phyloP scores from a whole-genome alignment of 2,113 vertebrate species.

The Vulpes vulpes region DNA sequence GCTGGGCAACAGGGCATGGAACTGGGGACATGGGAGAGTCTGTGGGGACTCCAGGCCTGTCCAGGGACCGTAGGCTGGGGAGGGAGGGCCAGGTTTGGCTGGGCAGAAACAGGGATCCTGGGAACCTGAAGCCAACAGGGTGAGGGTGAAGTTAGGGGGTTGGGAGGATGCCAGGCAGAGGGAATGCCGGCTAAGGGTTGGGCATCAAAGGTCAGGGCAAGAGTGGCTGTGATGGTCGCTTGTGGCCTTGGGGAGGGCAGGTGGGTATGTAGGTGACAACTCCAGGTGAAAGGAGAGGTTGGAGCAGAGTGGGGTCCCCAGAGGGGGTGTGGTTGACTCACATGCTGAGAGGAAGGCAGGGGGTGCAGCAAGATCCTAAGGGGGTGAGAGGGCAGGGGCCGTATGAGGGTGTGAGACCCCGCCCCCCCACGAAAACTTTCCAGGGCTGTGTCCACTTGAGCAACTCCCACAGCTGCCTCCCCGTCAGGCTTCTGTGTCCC shows the following conservation, averaged over 20 bases:
- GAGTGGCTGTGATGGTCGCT: background rate
- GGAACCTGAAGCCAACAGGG: background rate
- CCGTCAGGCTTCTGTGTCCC: background rate
- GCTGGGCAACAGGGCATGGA: background rate
- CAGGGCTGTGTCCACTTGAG: background rate
- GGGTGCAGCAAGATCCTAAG: no score
- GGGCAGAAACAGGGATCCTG: background rate
- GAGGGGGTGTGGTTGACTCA: background rate
- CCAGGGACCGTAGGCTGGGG: background rate
- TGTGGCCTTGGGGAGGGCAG: background rate
- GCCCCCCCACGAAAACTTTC: background rate
- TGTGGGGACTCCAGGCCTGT: background rate
- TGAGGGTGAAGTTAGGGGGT: background rate
- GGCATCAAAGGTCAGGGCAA: background rate
- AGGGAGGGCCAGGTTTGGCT: background rate
- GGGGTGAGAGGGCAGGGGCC: background rate
- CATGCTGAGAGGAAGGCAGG: background rate
- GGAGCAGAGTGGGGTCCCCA: background rate
- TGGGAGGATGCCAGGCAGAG: background rate
- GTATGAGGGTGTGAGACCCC: fast-evolving
- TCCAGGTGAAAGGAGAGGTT: background rate
- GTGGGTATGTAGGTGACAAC: fast-evolving
- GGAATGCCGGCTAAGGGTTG: background rate
- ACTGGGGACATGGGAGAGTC: fast-evolving
- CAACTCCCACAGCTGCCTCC: background rate